Evolutionary conservation across 2,797 vertebrate species (phyloP).

Genomic region (Alca torda): DNA sequence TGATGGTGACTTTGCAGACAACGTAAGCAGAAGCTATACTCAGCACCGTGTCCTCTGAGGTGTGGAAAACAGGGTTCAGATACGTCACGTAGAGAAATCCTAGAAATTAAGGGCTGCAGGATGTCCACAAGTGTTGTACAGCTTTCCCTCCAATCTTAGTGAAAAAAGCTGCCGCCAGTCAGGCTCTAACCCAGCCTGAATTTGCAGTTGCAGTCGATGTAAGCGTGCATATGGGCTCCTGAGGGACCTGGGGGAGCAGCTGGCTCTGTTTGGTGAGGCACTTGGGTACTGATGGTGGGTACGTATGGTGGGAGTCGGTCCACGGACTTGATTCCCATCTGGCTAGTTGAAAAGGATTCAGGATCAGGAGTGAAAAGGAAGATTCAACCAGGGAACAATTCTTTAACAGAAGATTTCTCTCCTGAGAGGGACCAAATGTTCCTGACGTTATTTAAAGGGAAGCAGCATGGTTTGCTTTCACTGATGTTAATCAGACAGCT

Average conservation of each 20-base stretch:
- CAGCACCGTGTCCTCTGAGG: background rate
- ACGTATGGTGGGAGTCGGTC: background rate
- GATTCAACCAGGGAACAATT: background rate
- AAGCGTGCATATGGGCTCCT: rapidly evolving
- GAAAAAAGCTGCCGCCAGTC: background rate
- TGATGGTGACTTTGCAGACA: background rate
- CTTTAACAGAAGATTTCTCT: background rate
- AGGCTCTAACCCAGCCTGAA: background rate
- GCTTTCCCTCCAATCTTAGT: background rate
- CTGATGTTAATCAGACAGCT: background rate
- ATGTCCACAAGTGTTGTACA: background rate
- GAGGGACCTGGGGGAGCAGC: background rate
- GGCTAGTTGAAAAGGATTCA: background rate
- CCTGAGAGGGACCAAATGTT: background rate
- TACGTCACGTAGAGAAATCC: background rate
- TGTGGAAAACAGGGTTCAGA: background rate
- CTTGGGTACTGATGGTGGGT: rapidly evolving
- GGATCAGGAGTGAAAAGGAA: background rate
- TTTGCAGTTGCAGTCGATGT: background rate
- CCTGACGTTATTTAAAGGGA: background rate
- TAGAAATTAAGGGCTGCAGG: background rate
- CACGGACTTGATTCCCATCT: background rate
- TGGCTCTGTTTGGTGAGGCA: background rate
- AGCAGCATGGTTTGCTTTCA: background rate
- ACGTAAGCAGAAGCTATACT: background rate